These are phyloP conservation scores for Spilarctia lutea DNA, from an alignment of 2,888 invertebrate genomes.

Conservation along the genomic window DNA sequence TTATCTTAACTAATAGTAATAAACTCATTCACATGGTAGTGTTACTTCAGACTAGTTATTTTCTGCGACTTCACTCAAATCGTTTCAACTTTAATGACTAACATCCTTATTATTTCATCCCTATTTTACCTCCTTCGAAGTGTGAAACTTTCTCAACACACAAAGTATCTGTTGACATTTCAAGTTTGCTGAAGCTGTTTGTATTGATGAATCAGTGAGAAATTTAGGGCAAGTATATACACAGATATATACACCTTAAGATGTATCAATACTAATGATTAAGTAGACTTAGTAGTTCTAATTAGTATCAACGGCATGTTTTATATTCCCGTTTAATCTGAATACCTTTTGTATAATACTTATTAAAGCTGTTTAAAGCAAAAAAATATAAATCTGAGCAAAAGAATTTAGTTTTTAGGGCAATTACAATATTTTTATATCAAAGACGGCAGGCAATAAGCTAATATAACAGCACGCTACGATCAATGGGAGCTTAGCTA, in stretches of 20 bases:
- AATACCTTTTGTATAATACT: neutral
- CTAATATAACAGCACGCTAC: no score
- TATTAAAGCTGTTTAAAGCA: no score
- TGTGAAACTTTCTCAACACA: neutral
- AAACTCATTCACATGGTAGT: neutral
- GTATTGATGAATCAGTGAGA: neutral
- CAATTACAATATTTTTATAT: no score
- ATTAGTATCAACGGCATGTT: neutral
- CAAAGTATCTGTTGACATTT: neutral
- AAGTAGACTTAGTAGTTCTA: neutral
- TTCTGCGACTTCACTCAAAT: neutral
- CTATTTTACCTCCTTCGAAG: neutral
- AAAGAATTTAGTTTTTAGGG: neutral
- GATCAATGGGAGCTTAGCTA: no score
- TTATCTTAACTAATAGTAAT: no score
- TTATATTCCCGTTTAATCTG: neutral
- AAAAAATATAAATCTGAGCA: neutral
- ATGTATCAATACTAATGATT: neutral
- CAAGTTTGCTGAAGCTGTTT: neutral
- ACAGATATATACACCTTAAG: neutral
- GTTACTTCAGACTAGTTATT: neutral
- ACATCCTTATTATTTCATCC: neutral
- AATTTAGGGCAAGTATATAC: neutral
- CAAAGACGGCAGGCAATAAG: no score
- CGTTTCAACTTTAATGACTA: neutral